Conservation (phyloP, 1,140 invertebrate species). For the Papilio glaucus region DNA sequence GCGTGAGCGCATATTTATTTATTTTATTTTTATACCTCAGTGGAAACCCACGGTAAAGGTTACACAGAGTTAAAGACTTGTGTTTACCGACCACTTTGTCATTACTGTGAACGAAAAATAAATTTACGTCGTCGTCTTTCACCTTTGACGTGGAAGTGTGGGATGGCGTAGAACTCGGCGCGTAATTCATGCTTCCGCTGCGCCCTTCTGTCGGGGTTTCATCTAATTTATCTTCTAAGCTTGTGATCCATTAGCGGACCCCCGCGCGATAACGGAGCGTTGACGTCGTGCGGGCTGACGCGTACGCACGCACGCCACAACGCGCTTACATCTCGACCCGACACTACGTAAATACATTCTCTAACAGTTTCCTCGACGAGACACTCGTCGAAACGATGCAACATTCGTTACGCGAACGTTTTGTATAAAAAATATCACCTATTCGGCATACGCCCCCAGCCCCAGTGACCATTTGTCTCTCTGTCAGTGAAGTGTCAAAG, state of each 20-base stretch:
- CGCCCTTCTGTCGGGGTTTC: conserved; percentile 65
- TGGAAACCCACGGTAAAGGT: no score
- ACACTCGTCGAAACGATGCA: not conserved
- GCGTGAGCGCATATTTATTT: no score
- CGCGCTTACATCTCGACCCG: conserved; percentile 32
- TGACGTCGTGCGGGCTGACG: conserved; percentile 57
- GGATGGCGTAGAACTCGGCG: conserved; percentile 45
- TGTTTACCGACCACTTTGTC: not conserved
- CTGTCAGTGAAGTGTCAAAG: conserved; percentile 1
- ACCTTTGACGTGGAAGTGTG: conserved; percentile 39
- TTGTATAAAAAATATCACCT: not conserved
- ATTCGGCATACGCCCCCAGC: not conserved
- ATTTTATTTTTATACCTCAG: no score
- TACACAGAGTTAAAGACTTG: not conserved
- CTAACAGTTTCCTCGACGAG: not conserved
- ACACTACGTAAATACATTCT: conserved; percentile 19
- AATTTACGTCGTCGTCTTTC: not conserved
- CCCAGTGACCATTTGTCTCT: not conserved
- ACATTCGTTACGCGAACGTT: not conserved
- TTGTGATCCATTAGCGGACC: conserved; percentile 71
- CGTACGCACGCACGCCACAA: conserved; percentile 43
- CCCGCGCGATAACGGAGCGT: conserved; percentile 69
- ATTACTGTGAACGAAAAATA: not conserved
- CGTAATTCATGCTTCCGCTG: conserved; percentile 70
- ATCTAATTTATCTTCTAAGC: conserved; percentile 77